Evolutionary conservation across 1,140 invertebrate genomes (phyloP).

Genomic region (Megalopta genalis): DNA sequence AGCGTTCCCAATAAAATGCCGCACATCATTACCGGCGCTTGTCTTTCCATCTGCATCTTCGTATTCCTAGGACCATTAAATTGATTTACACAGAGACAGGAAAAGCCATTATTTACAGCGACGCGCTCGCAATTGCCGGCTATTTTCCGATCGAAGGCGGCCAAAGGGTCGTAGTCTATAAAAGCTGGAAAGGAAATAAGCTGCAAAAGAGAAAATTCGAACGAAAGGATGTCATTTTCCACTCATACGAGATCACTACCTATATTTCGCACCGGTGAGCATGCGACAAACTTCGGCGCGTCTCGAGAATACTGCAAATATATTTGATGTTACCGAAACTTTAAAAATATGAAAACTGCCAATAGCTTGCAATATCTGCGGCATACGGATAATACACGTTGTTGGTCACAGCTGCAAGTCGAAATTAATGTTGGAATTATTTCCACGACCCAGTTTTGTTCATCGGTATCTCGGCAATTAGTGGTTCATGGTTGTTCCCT

Average conservation of each 20-base stretch:
- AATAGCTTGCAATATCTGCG: not conserved
- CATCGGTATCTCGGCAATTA: not conserved
- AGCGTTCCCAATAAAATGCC: not conserved
- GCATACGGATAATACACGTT: not conserved
- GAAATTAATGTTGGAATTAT: slow-evolving; percentile 10
- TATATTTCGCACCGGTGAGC: too few relatives aligned
- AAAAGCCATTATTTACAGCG: not conserved
- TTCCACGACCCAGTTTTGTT: not conserved
- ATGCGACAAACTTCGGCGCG: too few relatives aligned
- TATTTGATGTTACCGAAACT: too few relatives aligned
- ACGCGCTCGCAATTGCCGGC: not conserved
- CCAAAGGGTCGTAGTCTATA: not conserved
- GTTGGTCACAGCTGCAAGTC: not conserved
- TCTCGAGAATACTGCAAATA: too few relatives aligned
- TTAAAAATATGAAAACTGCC: too few relatives aligned
- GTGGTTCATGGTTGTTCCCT: not conserved
- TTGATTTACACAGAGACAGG: slow-evolving; percentile 9
- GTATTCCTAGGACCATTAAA: not conserved
- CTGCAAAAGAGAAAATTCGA: not conserved
- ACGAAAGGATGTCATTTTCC: not conserved
- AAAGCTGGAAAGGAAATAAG: not conserved
- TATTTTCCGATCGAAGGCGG: not conserved
- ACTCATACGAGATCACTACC: not conserved
- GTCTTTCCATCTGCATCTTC: not conserved
- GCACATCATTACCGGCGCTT: not conserved